Evolutionary conservation across 2,888 invertebrate species (phyloP).

Genomic region (Ophion obscuratus): DNA sequence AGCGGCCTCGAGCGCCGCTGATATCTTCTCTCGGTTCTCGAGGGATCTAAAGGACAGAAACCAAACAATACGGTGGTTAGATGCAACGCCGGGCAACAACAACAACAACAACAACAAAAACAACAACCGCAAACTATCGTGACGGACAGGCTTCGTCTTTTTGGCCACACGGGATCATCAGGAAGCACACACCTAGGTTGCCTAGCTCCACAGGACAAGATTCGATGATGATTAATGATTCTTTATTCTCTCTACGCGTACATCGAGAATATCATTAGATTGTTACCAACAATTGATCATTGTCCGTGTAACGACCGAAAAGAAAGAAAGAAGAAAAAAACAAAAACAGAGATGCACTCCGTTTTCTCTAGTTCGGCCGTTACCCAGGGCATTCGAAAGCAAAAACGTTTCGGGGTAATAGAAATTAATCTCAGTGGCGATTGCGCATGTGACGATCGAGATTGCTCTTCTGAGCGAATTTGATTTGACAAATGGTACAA

Average conservation of each 20-base stretch:
- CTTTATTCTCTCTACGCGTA: constrained; percentile 59
- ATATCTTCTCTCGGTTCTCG: constrained; percentile 37
- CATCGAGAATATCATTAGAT: constrained; percentile 33
- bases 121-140: background rate
- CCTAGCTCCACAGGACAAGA: constrained; percentile 30
- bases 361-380: background rate
- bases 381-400: background rate
- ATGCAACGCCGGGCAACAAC: background rate
- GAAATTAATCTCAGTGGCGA: constrained; percentile 71
- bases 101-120: background rate
- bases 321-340: constrained; percentile 18
- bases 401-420: background rate
- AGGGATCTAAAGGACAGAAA: constrained; percentile 34
- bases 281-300: constrained; percentile 7
- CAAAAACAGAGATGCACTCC: background rate
- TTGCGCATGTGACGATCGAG: constrained; percentile 84
- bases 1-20: constrained; percentile 68
- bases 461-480: constrained; percentile 86
- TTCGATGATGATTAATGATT: constrained; percentile 48
- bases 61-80: background rate
- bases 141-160: constrained; percentile 23
- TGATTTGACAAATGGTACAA: constrained; percentile 87
- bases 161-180: background rate
- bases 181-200: constrained; percentile 29
- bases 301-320: constrained; percentile 28